Base-by-base conservation (phyloP, 1,140 invertebrate species). In the Diorhabda elongata region DNA sequence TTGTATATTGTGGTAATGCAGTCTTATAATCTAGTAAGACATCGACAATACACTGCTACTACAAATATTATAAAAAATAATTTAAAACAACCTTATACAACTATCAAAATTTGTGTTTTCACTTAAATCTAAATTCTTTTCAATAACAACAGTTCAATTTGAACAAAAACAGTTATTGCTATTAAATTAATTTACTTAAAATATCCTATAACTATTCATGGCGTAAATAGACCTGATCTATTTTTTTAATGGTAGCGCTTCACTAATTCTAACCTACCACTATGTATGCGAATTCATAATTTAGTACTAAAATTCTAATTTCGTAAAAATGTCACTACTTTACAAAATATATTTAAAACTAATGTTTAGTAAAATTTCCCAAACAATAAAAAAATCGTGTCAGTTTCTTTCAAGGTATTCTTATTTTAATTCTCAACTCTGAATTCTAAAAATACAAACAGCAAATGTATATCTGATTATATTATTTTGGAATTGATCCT, bases 1-100 rank as follows among this genome's bases (percentile, higher is more conserved):
- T 3, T 26, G 41, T 26, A 7, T 41, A 43, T 64, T 56, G 11
- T 56, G 62, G 11, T 62, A 62, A 45, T 59, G 68, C 66, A 73
- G 71, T 73, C 71, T 73, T 73, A 73, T 44, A 42, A 69, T 58
- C 69, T 69, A 73, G 42, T 66, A 41, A 61, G 43, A 70, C 69
- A 47, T 44, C 64, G 66, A 71, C 68, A 61, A 52, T 69, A 71
- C 44, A 65, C n/a, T 7, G 42, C n/a, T 63, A 63, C 58, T 60
- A 63, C 61, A 60, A 60, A 8, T 67, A 71, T 73, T 71, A 71
- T 71, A 73, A 73, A 73, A 73, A 73, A 73, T 73, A 73, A 73
- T 73, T 71, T 71, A 73, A 73, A 71, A 71, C 72, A 71, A 73
- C 56, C 72, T 73, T 73, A 71, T 42, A 68, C 68, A 68, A 67